These are phyloP conservation scores for Xiphophorus couchianus DNA, from an alignment of 2,113 vertebrate species.

Conservation along the genomic window DNA sequence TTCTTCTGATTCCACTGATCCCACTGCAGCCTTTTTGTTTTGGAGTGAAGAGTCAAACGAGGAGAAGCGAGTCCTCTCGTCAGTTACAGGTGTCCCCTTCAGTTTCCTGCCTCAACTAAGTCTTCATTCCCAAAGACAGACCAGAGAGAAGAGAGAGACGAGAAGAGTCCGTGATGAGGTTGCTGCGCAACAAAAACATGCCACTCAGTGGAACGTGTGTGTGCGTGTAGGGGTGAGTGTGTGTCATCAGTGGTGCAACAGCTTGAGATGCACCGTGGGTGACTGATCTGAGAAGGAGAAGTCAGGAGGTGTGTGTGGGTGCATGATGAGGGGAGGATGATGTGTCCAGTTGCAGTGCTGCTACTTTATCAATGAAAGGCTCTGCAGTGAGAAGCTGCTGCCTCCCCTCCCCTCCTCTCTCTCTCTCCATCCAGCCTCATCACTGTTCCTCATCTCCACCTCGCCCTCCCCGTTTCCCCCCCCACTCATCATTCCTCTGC, in stretches of 20 bases:
- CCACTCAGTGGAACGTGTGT: constrained; percentile 13
- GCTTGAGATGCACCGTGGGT: constrained; percentile 13
- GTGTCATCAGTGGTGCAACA: constrained; percentile 24
- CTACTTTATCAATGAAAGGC: constrained; percentile 80
- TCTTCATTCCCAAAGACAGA: constrained; percentile 14
- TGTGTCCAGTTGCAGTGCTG: constrained; percentile 58
- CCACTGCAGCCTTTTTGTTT: constrained; percentile 29
- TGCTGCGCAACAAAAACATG: constrained; percentile 32
- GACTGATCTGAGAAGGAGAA: constrained; percentile 14
- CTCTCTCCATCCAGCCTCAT: constrained; percentile 35
- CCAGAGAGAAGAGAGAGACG: neutral
- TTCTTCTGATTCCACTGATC: constrained; percentile 33
- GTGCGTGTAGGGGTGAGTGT: neutral
- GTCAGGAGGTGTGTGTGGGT: constrained; percentile 36
- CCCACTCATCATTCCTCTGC: constrained; percentile 57
- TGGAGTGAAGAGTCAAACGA: constrained; percentile 26
- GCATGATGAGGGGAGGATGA: constrained; percentile 36
- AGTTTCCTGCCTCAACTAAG: constrained; percentile 14
- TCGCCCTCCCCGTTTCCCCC: constrained; percentile 46
- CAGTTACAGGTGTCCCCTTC: constrained; percentile 49
- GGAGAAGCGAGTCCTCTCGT: constrained; percentile 18
- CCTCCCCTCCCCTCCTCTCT: constrained; percentile 31
- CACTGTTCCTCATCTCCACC: constrained; percentile 28
- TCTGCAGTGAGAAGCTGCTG: constrained; percentile 70
- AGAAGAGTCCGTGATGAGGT: constrained; percentile 11